Conservation (phyloP, 1,140 invertebrate genomes). For the Acromyrmex heyeri region DNA sequence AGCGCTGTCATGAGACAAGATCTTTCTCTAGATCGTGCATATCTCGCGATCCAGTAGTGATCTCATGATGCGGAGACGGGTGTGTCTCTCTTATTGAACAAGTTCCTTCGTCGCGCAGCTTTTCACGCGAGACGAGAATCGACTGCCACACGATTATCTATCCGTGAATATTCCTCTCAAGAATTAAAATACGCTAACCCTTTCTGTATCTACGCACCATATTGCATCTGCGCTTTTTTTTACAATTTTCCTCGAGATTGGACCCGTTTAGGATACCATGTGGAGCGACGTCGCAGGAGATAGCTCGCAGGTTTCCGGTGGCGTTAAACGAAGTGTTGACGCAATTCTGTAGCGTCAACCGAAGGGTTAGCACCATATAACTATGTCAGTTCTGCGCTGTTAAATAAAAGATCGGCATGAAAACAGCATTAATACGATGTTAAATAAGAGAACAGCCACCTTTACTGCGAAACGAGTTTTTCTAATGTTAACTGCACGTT, state of each 20-base stretch:
- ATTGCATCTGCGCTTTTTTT: not conserved
- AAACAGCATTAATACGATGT: not conserved
- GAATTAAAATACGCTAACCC: slow-evolving; percentile 54
- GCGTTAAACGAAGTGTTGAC: slow-evolving; percentile 5
- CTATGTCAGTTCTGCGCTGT: not conserved
- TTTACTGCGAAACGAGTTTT: slow-evolving; percentile 13
- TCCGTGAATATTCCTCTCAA: slow-evolving; percentile 53
- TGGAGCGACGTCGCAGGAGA: not conserved
- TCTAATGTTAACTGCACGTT: not conserved
- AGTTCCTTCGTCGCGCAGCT: slow-evolving; percentile 68
- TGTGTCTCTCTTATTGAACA: slow-evolving; percentile 49
- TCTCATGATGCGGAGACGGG: slow-evolving; percentile 6
- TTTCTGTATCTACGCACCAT: slow-evolving; percentile 51
- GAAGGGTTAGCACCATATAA: slow-evolving; percentile 1
- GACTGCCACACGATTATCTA: slow-evolving; percentile 41
- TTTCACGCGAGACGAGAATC: slow-evolving; percentile 42
- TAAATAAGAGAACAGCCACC: not conserved
- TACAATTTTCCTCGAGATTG: slow-evolving; percentile 42
- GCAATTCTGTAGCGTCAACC: not conserved
- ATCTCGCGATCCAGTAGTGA: slow-evolving; percentile 46
- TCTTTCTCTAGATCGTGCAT: slow-evolving; percentile 65
- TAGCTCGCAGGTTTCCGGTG: not conserved
- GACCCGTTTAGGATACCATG: not conserved
- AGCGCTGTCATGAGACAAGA: slow-evolving; percentile 83
- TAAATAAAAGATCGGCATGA: not conserved